These are phyloP conservation scores for Bellardia bayeri DNA, from an alignment of 2,888 invertebrate species.

Conservation along the genomic window DNA sequence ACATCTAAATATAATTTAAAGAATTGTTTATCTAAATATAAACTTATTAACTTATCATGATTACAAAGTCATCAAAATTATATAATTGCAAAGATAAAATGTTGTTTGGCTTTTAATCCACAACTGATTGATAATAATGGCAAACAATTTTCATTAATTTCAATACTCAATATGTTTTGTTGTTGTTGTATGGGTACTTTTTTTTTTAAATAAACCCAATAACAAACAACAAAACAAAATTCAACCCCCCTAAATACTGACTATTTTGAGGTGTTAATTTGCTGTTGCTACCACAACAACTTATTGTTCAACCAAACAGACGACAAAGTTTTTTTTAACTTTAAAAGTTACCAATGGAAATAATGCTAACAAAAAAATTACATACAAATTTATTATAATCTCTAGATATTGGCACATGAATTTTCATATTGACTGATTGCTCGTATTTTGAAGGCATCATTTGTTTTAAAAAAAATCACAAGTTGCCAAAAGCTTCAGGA, in stretches of 20 bases:
- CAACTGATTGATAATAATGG: constrained; percentile 61
- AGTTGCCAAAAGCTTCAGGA: not conserved
- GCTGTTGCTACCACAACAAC: constrained; percentile 23
- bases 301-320: constrained; percentile 1
- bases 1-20: not conserved
- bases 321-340: constrained; percentile 38
- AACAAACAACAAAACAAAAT: not conserved
- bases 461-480: constrained; percentile 12
- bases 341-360: not conserved
- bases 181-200: not conserved
- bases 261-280: constrained; percentile 56
- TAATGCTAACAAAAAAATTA: not conserved
- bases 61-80: constrained; percentile 43
- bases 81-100: not conserved
- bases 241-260: not conserved
- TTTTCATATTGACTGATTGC: constrained; percentile 38
- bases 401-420: constrained; percentile 53
- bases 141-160: constrained; percentile 48
- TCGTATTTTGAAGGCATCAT: constrained; percentile 13
- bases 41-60: constrained; percentile 62
- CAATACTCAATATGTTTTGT: not conserved
- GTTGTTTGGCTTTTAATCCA: constrained; percentile 37
- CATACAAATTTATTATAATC: constrained; percentile 53
- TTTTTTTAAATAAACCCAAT: constrained; percentile 3
- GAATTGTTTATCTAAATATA: constrained; percentile 41